These are phyloP conservation scores for Caenorhabditis sinica DNA, from an alignment of 2,888 invertebrate species.

Conservation along the genomic window DNA sequence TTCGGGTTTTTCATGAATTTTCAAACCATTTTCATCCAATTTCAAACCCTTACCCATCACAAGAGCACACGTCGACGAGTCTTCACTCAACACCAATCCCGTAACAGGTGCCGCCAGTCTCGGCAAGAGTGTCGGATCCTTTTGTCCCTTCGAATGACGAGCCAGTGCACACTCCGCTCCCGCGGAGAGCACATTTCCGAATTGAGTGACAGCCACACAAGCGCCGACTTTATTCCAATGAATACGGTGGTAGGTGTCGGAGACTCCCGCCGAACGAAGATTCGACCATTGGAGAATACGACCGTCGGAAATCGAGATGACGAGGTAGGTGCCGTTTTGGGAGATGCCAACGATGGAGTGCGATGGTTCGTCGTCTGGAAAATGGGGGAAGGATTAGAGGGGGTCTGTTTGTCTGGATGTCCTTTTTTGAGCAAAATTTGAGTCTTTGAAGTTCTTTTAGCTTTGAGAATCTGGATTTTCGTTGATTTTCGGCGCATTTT, in stretches of 20 bases:
- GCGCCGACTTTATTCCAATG: slow-evolving; percentile 67
- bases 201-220: slow-evolving; percentile 63
- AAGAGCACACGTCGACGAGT: slow-evolving; percentile 62
- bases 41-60: slow-evolving; percentile 60
- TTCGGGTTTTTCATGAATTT: background rate
- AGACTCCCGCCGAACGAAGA: slow-evolving; percentile 50
- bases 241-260: slow-evolving; percentile 40
- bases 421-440: background rate
- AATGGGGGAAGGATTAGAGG: background rate
- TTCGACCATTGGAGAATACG: slow-evolving; percentile 63
- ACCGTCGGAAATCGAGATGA: slow-evolving; percentile 58
- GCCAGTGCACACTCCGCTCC: slow-evolving; percentile 70
- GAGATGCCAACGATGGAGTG: slow-evolving; percentile 55
- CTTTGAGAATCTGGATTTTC: background rate
- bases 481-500: background rate
- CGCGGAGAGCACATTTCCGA: slow-evolving; percentile 67
- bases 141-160: slow-evolving; percentile 56
- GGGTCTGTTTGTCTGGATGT: background rate
- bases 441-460: too few species aligned
- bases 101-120: slow-evolving; percentile 65
- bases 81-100: slow-evolving; percentile 53
- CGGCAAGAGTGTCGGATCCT: slow-evolving; percentile 62
- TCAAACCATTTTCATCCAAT: background rate
- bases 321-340: slow-evolving; percentile 50
- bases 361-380: slow-evolving; percentile 17